Conservation (phyloP, 2,113 vertebrate genomes). For the Mustela lutreola region DNA sequence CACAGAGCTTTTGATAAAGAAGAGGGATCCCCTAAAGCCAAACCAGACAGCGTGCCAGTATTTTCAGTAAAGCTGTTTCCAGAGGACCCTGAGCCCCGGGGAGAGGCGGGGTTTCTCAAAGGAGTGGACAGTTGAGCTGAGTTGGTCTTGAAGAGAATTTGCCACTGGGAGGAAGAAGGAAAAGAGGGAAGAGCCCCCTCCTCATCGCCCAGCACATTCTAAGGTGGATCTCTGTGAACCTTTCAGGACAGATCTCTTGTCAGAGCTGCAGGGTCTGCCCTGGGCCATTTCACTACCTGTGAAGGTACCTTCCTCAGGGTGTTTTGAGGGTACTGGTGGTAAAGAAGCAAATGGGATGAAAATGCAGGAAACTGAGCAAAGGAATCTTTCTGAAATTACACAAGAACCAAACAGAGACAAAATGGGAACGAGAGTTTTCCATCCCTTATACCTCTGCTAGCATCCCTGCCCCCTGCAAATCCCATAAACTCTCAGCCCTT, state of each 20-base stretch:
- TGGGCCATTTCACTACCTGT: not conserved
- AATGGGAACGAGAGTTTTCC: not conserved
- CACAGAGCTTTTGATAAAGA: not conserved
- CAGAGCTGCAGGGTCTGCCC: not conserved
- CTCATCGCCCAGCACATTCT: not conserved
- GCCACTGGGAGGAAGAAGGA: not conserved
- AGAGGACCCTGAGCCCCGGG: not conserved
- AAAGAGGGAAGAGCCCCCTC: not conserved
- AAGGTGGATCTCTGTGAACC: not conserved
- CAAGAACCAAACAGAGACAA: not conserved
- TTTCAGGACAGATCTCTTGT: not conserved
- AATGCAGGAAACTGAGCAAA: not conserved
- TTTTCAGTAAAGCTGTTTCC: not conserved
- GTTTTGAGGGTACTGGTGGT: not conserved
- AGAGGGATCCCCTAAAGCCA: not conserved
- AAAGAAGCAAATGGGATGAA: not conserved
- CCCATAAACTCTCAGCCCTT: not conserved
- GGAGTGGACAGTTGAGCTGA: not conserved
- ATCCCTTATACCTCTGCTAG: not conserved
- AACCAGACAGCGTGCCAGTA: no score
- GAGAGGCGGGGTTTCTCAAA: not conserved
- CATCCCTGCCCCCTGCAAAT: not conserved
- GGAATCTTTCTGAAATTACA: not conserved
- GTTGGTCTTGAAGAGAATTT: not conserved
- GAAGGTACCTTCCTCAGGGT: not conserved